These are phyloP conservation scores for Aphidoletes aphidimyza DNA, from an alignment of 2,888 invertebrate genomes.

Conservation along the genomic window DNA sequence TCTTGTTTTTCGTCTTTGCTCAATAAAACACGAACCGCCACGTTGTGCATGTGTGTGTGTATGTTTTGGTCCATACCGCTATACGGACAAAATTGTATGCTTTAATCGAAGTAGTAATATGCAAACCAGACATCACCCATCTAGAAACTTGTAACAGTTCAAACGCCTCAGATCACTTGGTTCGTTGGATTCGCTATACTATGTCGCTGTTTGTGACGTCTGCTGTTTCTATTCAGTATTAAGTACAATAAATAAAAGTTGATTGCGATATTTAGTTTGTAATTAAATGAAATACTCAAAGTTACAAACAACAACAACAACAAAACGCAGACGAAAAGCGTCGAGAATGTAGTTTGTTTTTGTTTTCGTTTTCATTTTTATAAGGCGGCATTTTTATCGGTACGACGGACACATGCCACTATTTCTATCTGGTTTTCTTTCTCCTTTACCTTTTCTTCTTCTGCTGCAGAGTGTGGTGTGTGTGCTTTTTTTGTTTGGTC, in stretches of 20 bases:
- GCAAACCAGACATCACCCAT: neutral
- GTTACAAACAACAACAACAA: neutral
- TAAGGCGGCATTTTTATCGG: conserved; percentile 2
- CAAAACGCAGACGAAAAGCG: neutral
- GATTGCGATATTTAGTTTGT: conserved; percentile 47
- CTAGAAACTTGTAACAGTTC: conserved; percentile 15
- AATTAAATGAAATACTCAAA: conserved; percentile 20
- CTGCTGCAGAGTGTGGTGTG: no score
- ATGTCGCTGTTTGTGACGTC: neutral
- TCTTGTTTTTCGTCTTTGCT: neutral
- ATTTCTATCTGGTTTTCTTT: neutral
- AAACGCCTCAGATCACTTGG: neutral
- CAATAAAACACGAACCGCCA: neutral
- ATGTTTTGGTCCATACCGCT: no score
- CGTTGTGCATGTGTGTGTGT: no score
- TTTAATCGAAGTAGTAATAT: conserved; percentile 31
- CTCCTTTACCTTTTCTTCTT: neutral
- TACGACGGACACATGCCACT: conserved; percentile 29
- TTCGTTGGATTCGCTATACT: conserved; percentile 1
- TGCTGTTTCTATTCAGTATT: conserved; percentile 12
- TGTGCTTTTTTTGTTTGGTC: no score
- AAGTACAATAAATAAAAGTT: conserved; percentile 42
- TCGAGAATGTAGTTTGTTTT: neutral
- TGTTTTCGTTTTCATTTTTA: neutral
- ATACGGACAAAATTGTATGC: neutral